Percentiles rank a stretch among this genome's conserved stretches.
Conservation (phyloP, 2,797 vertebrate species). For the Capromys pilorides region DNA sequence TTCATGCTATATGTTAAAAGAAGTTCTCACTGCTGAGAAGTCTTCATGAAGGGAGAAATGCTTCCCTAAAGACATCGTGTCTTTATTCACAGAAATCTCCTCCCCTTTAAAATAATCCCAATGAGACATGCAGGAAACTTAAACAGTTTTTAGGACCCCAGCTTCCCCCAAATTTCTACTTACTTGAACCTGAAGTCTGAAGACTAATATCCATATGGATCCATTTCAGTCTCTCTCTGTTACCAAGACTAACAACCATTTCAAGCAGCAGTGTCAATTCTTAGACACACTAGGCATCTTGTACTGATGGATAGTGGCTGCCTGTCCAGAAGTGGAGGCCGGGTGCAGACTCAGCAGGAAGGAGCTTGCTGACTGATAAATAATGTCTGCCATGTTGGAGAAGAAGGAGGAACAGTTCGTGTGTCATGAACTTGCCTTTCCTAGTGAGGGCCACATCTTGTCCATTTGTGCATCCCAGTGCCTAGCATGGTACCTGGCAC, state of each 20-base stretch:
- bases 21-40: slow-evolving; percentile 43
- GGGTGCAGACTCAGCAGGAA: slow-evolving; percentile 45
- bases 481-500: slow-evolving; percentile 47
- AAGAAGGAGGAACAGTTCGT: neutral
- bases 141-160: slow-evolving; percentile 37
- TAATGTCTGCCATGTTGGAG: slow-evolving; percentile 39
- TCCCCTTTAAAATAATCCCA: slow-evolving; percentile 14
- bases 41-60: neutral
- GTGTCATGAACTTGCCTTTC: neutral
- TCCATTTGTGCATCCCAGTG: slow-evolving; percentile 51
- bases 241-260: slow-evolving; percentile 9
- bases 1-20: neutral
- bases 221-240: slow-evolving; percentile 20
- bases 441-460: slow-evolving; percentile 10
- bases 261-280: neutral
- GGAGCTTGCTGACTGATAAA: slow-evolving; percentile 45
- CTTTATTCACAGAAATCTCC: neutral
- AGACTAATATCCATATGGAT: neutral
- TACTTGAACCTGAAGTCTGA: neutral
- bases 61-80: neutral
- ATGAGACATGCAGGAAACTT: neutral
- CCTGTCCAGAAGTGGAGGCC: neutral
- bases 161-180: neutral
- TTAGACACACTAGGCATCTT: neutral
- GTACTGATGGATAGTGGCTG: neutral